Evolutionary conservation across 2,888 invertebrate genomes (phyloP).

Genomic region (Habrosyne pyritoides): DNA sequence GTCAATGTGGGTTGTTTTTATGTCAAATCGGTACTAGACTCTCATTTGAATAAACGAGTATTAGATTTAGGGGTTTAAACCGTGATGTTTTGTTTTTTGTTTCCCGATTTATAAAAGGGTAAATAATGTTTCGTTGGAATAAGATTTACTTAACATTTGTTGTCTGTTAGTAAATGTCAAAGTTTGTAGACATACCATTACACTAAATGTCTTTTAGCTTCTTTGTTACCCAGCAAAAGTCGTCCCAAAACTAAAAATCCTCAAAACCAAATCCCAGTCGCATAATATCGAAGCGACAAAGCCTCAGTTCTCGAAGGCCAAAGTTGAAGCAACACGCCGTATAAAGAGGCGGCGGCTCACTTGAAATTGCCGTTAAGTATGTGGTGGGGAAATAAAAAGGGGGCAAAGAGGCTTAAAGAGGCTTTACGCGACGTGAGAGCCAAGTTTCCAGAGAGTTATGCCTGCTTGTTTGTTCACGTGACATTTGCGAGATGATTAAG

Average conservation of each 20-base stretch:
- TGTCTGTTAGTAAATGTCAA: background rate
- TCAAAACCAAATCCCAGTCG: constrained; percentile 1
- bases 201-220: background rate
- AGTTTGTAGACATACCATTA: background rate
- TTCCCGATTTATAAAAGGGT: too few species aligned
- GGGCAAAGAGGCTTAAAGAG: constrained; percentile 71
- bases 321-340: constrained; percentile 51
- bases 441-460: constrained; percentile 64
- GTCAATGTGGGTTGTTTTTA: too few species aligned
- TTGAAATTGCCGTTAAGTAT: constrained; percentile 76
- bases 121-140: too few species aligned
- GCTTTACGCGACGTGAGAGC: constrained; percentile 65
- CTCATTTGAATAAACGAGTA: too few species aligned
- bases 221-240: background rate
- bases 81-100: too few species aligned
- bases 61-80: too few species aligned
- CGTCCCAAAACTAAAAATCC: constrained; percentile 4
- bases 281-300: constrained; percentile 13
- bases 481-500: constrained; percentile 70
- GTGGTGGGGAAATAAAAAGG: constrained; percentile 72
- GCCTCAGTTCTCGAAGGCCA: constrained; percentile 36
- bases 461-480: constrained; percentile 65
- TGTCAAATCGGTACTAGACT: too few species aligned
- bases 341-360: constrained; percentile 55
- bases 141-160: background rate